These are phyloP conservation scores for Masnerella sp. DNA, from an alignment of 2,888 invertebrate genomes.

Conservation along the genomic window DNA sequence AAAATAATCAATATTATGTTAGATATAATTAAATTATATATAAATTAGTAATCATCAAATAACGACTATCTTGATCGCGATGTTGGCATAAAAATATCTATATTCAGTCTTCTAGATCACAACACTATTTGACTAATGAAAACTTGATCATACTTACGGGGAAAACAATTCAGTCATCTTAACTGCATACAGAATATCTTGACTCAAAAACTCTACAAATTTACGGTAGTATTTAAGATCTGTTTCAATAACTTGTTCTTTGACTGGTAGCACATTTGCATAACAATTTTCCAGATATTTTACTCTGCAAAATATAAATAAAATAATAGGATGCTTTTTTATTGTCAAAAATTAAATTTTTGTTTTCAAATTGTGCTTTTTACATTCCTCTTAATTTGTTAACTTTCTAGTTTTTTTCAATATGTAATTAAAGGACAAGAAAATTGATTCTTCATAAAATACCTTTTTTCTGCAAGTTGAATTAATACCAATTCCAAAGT, in stretches of 20 bases:
- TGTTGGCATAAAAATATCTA: too few relatives aligned
- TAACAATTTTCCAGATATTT: too few relatives aligned
- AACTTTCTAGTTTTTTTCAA: neutral
- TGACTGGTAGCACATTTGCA: too few relatives aligned
- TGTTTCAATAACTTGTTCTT: neutral
- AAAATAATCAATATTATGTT: neutral
- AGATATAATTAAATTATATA: neutral
- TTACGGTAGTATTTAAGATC: neutral
- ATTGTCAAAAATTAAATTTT: too few relatives aligned
- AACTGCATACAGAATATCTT: conserved; percentile 6
- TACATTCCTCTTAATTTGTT: neutral
- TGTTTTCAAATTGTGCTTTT: too few relatives aligned
- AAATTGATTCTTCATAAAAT: neutral
- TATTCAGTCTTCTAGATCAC: neutral
- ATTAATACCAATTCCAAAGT: conserved; percentile 22
- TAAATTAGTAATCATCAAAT: neutral
- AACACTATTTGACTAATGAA: neutral
- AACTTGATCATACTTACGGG: conserved; percentile 4
- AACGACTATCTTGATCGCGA: too few relatives aligned
- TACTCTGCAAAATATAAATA: neutral
- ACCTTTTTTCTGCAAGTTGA: conserved; percentile 9
- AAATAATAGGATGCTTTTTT: too few relatives aligned
- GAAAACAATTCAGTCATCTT: conserved; percentile 4
- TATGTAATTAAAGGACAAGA: too few relatives aligned
- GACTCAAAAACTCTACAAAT: neutral